Evolutionary conservation across 2,113 vertebrate genomes (phyloP).

Genomic region (Saimiri boliviensis): DNA sequence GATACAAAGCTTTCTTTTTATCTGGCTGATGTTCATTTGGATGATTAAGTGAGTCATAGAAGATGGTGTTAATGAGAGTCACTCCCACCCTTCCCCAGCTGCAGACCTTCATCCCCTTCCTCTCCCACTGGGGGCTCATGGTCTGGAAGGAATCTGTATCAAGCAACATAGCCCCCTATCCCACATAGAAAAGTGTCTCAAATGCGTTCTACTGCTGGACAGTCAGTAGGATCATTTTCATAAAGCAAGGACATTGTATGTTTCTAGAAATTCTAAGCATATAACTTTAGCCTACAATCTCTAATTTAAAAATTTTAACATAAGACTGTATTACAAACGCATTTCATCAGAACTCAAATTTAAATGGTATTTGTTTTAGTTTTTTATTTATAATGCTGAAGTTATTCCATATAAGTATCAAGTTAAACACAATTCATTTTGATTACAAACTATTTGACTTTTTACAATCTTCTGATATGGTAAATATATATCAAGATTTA

Average conservation of each 20-base stretch:
- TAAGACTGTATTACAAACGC: conserved; percentile 78
- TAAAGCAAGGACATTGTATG: neutral
- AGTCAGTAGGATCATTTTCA: neutral
- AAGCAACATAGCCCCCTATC: neutral
- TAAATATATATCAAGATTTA: conserved; percentile 83
- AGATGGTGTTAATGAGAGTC: neutral
- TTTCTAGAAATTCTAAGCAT: conserved; percentile 65
- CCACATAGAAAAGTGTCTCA: neutral
- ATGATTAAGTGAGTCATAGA: neutral
- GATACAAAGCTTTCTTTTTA: neutral
- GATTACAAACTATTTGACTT: conserved; percentile 77
- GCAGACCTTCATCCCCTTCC: neutral
- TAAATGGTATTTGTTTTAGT: conserved; percentile 75
- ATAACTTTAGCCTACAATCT: conserved; percentile 69
- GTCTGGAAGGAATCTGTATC: neutral
- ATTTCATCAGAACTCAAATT: conserved; percentile 80
- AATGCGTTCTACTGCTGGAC: neutral
- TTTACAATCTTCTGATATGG: conserved; percentile 65
- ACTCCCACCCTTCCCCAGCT: neutral
- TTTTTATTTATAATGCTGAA: conserved; percentile 80
- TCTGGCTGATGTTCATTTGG: neutral
- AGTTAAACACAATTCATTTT: conserved; percentile 79
- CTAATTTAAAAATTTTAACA: conserved; percentile 70
- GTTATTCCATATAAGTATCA: conserved; percentile 79
- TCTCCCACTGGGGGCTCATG: neutral